Conservation (phyloP, 2,888 invertebrate species). For the Conistra vaccinii region DNA sequence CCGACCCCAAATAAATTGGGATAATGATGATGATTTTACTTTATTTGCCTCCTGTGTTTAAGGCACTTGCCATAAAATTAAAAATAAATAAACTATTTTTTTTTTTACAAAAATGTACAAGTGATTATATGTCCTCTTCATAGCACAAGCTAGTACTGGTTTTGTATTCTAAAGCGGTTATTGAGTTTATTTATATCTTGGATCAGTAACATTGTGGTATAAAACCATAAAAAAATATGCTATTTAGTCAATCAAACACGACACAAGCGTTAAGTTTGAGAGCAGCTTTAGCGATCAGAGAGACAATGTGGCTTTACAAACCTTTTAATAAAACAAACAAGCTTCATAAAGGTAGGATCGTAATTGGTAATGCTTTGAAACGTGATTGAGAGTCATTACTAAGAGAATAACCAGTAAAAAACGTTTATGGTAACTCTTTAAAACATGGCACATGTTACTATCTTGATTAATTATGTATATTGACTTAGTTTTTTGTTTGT, state of each 20-base stretch:
- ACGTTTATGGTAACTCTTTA: neutral
- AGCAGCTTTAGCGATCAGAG: neutral
- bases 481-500: constrained; percentile 51
- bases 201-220: neutral
- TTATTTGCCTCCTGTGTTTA: too few species aligned
- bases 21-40: too few species aligned
- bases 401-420: constrained; percentile 17
- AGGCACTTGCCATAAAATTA: neutral
- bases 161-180: too few species aligned
- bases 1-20: too few species aligned
- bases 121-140: neutral
- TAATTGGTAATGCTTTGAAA: constrained; percentile 8
- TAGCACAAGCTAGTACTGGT: neutral
- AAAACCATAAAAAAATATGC: neutral
- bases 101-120: too few species aligned
- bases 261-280: neutral
- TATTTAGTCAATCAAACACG: neutral
- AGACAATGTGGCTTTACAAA: neutral
- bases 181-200: neutral
- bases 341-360: neutral
- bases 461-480: constrained; percentile 43
- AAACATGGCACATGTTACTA: constrained; percentile 14
- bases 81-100: too few species aligned
- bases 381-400: constrained; percentile 22
- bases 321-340: constrained; percentile 8